A percentile compares a stretch with the other conserved stretches of the same genome.
These are phyloP conservation scores for Conchocele bisecta DNA, from an alignment of 2,888 invertebrate genomes.

Conservation along the genomic window DNA sequence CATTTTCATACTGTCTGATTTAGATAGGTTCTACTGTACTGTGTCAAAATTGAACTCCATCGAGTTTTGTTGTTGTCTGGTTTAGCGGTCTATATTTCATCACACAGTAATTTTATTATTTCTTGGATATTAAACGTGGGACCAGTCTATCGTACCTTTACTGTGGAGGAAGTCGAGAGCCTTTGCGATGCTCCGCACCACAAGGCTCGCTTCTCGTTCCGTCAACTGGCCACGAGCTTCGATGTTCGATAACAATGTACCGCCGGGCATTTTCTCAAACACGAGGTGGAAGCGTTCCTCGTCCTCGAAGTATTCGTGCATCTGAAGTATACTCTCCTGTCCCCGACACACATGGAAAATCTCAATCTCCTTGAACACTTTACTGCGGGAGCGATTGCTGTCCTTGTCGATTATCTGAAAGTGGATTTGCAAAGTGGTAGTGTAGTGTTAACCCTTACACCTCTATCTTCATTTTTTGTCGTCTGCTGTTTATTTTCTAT, in stretches of 20 bases:
- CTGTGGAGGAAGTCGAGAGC: constrained; percentile 97
- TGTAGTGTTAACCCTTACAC: too few species aligned
- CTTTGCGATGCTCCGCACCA: constrained; percentile 96
- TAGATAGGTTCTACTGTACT: too few species aligned
- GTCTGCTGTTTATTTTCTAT: too few species aligned
- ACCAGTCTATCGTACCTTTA: constrained; percentile 88
- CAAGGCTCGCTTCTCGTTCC: constrained; percentile 97
- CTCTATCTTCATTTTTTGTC: too few species aligned
- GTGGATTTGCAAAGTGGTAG: too few species aligned
- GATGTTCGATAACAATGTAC: constrained; percentile 94
- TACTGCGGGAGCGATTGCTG: constrained; percentile 95
- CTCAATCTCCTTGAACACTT: constrained; percentile 99
- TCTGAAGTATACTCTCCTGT: constrained; percentile 98
- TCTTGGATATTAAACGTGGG: neutral
- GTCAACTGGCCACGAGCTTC: constrained; percentile 96
- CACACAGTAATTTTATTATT: neutral
- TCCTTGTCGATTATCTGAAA: constrained; percentile 94
- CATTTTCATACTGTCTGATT: too few species aligned
- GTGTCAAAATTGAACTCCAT: neutral
- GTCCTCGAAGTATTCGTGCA: constrained; percentile 95
- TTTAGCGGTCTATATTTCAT: neutral
- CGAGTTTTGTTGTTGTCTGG: neutral
- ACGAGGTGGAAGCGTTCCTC: constrained; percentile 95
- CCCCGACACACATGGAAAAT: constrained; percentile 99
- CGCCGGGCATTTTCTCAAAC: constrained; percentile 98